phyloP scores from a whole-genome alignment of 2,888 invertebrate species.

The Agrotis segetum region DNA sequence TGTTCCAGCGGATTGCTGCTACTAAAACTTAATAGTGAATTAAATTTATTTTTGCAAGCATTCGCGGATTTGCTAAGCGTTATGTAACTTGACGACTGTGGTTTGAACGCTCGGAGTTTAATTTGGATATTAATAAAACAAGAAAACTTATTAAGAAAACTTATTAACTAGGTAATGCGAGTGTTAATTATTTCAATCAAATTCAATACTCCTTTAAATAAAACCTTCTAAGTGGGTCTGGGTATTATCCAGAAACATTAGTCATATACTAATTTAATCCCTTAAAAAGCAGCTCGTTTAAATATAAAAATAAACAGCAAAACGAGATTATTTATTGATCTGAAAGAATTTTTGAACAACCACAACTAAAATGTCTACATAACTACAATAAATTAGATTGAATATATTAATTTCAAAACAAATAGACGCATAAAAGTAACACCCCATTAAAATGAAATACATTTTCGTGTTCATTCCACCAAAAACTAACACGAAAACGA shows the following conservation, averaged over 20 bases:
- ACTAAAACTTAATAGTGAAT: slow-evolving; percentile 72
- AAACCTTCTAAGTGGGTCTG: not conserved
- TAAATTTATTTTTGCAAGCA: slow-evolving; percentile 72
- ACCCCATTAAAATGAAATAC: not conserved
- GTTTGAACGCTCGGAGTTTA: slow-evolving; percentile 3
- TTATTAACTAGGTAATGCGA: not conserved
- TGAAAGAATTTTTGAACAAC: too few species aligned
- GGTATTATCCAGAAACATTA: too few species aligned
- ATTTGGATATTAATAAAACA: not conserved
- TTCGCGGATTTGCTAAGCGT: slow-evolving; percentile 57
- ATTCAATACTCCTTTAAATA: not conserved
- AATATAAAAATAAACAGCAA: too few species aligned
- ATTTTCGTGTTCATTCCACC: not conserved
- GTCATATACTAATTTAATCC: too few species aligned
- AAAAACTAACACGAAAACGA: not conserved
- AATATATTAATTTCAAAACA: not conserved
- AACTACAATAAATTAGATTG: too few species aligned
- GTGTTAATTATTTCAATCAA: not conserved
- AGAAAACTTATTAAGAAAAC: too few species aligned
- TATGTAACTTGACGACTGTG: slow-evolving; percentile 29
- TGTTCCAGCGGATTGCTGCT: slow-evolving; percentile 67
- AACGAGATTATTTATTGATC: too few species aligned
- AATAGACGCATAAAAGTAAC: not conserved
- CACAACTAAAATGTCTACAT: too few species aligned
- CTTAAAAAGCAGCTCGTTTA: too few species aligned